Percentiles rank a stretch among this genome's conserved stretches.
Conservation (phyloP, 2,113 vertebrate species). For the Microtus richardsoni region DNA sequence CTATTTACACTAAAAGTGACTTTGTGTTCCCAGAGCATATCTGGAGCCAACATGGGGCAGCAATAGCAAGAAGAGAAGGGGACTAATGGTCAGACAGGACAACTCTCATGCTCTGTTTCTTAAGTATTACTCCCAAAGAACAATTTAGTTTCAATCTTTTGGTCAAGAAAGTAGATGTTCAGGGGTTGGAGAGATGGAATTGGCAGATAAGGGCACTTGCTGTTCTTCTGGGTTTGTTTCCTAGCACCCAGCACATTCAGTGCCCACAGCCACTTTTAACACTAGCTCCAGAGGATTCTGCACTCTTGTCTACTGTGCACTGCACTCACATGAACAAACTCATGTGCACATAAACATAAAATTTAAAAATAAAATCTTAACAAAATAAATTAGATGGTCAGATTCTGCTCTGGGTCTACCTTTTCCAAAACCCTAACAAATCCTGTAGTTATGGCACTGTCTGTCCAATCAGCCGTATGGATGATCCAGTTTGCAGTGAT, state of each 20-base stretch:
- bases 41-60: slow-evolving; percentile 69
- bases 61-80: slow-evolving; percentile 73
- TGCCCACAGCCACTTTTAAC: neutral
- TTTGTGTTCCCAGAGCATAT: slow-evolving; percentile 75
- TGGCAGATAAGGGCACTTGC: neutral
- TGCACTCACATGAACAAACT: neutral
- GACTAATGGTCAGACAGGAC: slow-evolving; percentile 33
- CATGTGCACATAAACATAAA: neutral
- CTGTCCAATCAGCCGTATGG: slow-evolving; percentile 92
- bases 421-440: slow-evolving; percentile 98
- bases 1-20: slow-evolving; percentile 78
- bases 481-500: slow-evolving; percentile 95
- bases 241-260: neutral
- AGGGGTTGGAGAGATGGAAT: neutral
- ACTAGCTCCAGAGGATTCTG: neutral
- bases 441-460: slow-evolving; percentile 93
- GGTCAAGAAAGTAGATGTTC: slow-evolving; percentile 88
- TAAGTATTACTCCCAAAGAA: slow-evolving; percentile 72
- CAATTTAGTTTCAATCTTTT: slow-evolving; percentile 77
- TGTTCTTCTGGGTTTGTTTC: neutral
- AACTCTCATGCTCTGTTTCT: slow-evolving; percentile 82
- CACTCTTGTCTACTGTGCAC: neutral
- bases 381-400: slow-evolving; percentile 94
- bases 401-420: slow-evolving; percentile 94
- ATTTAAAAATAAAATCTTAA: neutral